These are phyloP conservation scores for Myripristis murdjan DNA, from an alignment of 2,797 vertebrate species.

Conservation along the genomic window DNA sequence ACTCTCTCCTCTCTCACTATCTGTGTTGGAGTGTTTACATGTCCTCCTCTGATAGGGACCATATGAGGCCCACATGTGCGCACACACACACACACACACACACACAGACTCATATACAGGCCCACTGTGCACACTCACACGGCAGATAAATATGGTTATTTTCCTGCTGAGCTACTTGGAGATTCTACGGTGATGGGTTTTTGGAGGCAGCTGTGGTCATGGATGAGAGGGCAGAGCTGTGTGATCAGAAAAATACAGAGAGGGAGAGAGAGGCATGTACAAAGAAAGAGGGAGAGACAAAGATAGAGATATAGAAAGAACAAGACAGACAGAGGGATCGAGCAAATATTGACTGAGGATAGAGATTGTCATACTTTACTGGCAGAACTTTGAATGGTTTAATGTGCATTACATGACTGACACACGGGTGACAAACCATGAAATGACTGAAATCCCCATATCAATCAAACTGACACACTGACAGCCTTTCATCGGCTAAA, in stretches of 20 bases:
- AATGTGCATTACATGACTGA: conserved; percentile 59
- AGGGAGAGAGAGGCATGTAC: not conserved
- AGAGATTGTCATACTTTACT: conserved; percentile 27
- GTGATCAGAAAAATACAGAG: conserved; percentile 6
- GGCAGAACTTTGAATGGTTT: conserved; percentile 36
- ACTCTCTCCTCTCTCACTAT: conserved; percentile 63
- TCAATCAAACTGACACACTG: conserved; percentile 64
- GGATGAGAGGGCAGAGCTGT: conserved; percentile 17
- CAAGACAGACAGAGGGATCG: not conserved
- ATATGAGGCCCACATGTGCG: conserved; percentile 44
- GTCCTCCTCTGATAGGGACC: conserved; percentile 52
- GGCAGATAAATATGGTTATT: conserved; percentile 37
- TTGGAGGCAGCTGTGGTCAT: conserved; percentile 39
- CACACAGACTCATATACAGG: not conserved
- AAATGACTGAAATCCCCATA: conserved; percentile 56
- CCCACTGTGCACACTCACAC: not conserved
- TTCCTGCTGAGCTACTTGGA: conserved; percentile 45
- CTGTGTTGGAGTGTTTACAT: conserved; percentile 67
- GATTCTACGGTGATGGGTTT: conserved; percentile 48
- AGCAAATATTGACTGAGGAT: not conserved
- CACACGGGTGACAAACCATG: conserved; percentile 51
- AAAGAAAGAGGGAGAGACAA: not conserved
- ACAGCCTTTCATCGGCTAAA: conserved; percentile 41
- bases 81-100: conserved; percentile 13
- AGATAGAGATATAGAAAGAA: not conserved